Evolutionary conservation across 2,113 vertebrate species (phyloP).

Genomic region (Tapirus terrestris): DNA sequence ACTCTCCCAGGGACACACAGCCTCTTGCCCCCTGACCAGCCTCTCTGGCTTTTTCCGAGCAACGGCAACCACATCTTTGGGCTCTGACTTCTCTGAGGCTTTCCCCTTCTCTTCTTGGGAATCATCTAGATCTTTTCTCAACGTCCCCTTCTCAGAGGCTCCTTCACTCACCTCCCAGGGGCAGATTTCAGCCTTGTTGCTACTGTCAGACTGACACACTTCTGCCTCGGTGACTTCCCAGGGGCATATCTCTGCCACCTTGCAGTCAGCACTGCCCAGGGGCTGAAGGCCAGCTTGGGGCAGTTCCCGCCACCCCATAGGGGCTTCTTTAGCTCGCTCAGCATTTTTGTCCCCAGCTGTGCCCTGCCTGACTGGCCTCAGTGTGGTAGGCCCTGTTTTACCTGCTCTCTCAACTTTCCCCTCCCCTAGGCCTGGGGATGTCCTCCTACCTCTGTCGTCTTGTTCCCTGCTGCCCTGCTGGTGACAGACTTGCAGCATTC

Average conservation of each 20-base stretch:
- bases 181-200: conserved; percentile 55
- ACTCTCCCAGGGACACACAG: conserved; percentile 49
- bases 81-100: not conserved
- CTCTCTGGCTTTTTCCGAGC: conserved; percentile 65
- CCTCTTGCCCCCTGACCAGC: conserved; percentile 58
- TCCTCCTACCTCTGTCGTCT: conserved; percentile 35
- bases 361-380: conserved; percentile 14
- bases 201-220: not conserved
- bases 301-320: not conserved
- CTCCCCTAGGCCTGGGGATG: not conserved
- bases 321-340: not conserved
- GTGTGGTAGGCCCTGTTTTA: not conserved
- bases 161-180: conserved; percentile 62
- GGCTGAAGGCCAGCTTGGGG: not conserved
- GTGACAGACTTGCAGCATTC: not conserved
- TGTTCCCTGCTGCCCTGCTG: conserved; percentile 9
- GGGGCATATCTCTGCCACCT: conserved; percentile 54
- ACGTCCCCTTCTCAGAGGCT: not conserved
- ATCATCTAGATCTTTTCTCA: not conserved
- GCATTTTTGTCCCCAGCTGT: not conserved
- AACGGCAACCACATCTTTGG: not conserved
- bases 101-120: not conserved
- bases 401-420: not conserved
- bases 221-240: conserved; percentile 51
- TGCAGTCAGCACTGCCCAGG: not conserved